Conservation (phyloP, 2,797 vertebrate genomes). For the Anguilla anguilla region DNA sequence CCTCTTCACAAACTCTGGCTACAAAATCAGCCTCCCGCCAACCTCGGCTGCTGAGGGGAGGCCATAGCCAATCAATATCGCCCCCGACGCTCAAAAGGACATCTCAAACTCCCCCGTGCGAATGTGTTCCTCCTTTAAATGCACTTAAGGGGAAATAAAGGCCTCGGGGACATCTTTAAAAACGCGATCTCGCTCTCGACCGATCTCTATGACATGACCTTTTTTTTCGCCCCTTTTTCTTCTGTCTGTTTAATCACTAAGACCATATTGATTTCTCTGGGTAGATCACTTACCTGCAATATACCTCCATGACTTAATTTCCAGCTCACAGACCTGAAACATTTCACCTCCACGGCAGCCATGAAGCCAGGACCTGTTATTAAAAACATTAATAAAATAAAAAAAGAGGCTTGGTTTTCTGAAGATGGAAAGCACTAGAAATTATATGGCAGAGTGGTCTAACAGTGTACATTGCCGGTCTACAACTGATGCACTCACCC, state of each 20-base stretch:
- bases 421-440: not conserved
- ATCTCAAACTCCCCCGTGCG: not conserved
- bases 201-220: not conserved
- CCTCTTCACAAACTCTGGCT: not conserved
- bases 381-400: not conserved
- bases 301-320: not conserved
- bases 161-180: not conserved
- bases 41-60: not conserved
- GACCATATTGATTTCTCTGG: not conserved
- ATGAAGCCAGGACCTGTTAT: not conserved
- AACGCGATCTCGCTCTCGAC: not conserved
- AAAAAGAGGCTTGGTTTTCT: not conserved
- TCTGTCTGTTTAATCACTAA: not conserved
- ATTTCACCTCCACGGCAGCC: not conserved
- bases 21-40: constrained; percentile 15
- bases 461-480: not conserved
- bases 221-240: not conserved
- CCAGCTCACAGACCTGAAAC: not conserved
- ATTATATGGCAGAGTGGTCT: not conserved
- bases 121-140: not conserved
- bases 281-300: not conserved
- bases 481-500: not conserved
- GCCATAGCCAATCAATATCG: constrained; percentile 3
- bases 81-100: not conserved
- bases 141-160: not conserved